These are phyloP conservation scores for Nemotelus pantherinus DNA, from an alignment of 2,888 invertebrate species.

Conservation along the genomic window DNA sequence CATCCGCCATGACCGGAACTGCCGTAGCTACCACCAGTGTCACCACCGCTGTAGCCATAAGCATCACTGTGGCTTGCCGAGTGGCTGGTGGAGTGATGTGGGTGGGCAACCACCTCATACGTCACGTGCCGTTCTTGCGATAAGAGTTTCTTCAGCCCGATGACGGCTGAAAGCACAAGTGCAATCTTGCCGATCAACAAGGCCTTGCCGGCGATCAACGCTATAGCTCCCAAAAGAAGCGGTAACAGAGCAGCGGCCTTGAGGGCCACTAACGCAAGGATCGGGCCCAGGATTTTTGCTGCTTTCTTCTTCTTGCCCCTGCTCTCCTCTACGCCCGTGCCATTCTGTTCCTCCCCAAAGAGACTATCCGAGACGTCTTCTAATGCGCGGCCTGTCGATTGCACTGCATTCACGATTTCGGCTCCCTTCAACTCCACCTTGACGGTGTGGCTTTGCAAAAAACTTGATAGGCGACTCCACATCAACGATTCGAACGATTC, in stretches of 20 bases:
- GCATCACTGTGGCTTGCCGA: conserved; percentile 76
- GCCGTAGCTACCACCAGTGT: conserved; percentile 70
- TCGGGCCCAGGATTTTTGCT: conserved; percentile 79
- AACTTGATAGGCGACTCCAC: conserved; percentile 76
- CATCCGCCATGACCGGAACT: conserved; percentile 75
- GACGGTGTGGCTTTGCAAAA: conserved; percentile 82
- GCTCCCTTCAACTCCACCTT: conserved; percentile 86
- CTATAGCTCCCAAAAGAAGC: conserved; percentile 81
- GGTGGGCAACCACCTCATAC: conserved; percentile 87
- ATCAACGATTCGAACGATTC: conserved; percentile 73
- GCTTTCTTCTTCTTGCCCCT: conserved; percentile 87
- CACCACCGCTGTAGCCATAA: conserved; percentile 69
- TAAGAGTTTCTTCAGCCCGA: conserved; percentile 84
- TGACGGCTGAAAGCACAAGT: conserved; percentile 82
- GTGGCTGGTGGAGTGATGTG: conserved; percentile 78
- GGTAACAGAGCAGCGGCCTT: conserved; percentile 84
- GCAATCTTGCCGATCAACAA: conserved; percentile 86
- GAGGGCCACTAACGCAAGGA: conserved; percentile 78
- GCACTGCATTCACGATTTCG: conserved; percentile 82
- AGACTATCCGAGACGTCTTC: conserved; percentile 76
- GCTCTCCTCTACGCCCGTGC: conserved; percentile 69
- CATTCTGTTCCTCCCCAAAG: conserved; percentile 69
- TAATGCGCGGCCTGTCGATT: conserved; percentile 81
- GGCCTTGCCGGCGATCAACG: conserved; percentile 86
- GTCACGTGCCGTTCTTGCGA: conserved; percentile 87